Percentiles rank a stretch among this genome's conserved stretches.
phyloP scores from a whole-genome alignment of 2,113 vertebrate species.

The Notiomystis cincta region DNA sequence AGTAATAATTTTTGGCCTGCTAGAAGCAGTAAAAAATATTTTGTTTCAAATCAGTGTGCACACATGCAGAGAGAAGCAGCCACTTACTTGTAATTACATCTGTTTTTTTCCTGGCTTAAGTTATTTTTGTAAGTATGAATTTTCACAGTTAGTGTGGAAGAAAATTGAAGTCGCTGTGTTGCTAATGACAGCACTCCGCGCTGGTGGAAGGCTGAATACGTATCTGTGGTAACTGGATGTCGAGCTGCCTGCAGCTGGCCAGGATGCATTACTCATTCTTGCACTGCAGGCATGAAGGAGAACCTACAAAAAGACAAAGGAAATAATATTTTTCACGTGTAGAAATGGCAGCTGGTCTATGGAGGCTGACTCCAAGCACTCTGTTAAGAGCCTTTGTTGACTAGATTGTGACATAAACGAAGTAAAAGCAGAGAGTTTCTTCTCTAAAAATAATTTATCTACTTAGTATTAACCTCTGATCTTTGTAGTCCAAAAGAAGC shows the following conservation, averaged over 20 bases:
- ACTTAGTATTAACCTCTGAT: neutral
- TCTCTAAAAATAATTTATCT: neutral
- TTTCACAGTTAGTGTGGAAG: neutral
- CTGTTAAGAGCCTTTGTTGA: neutral
- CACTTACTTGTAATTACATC: neutral
- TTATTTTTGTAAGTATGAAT: neutral
- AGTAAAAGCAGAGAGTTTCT: neutral
- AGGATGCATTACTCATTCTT: neutral
- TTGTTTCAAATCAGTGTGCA: neutral
- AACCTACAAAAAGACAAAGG: neutral
- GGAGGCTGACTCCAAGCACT: neutral
- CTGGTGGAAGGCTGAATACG: neutral
- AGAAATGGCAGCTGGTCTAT: neutral
- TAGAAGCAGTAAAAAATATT: neutral
- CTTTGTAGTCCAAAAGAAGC: neutral
- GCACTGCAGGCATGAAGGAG: rapidly evolving
- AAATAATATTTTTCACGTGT: neutral
- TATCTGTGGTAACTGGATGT: neutral
- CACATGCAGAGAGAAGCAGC: neutral
- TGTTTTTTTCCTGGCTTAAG: neutral
- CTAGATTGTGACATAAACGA: neutral
- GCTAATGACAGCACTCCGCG: neutral
- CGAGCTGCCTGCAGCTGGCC: neutral
- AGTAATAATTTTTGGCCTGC: neutral
- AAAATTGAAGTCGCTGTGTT: neutral